Evolutionary conservation across 2,797 vertebrate species (phyloP), one percentile per base, ranked within the genome.

Genomic region (Peromyscus nudipes): DNA sequence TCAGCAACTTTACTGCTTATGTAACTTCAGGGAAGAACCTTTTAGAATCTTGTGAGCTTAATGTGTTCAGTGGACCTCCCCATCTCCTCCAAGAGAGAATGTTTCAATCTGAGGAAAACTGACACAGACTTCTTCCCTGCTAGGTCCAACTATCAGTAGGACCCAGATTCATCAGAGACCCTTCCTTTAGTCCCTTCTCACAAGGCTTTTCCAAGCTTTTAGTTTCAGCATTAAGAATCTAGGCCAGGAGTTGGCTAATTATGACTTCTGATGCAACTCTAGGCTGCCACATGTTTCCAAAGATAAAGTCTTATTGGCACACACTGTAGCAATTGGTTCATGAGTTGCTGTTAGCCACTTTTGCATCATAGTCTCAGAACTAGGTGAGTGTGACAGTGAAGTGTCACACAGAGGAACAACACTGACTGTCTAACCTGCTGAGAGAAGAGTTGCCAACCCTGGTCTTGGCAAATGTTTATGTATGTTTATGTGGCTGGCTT

Each of bases 241-340:
- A 67, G 81, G 31, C 11, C 31, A 88, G 16, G 17, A 1, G 21
- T 23, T n/a, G 19, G 16, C 19, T 21, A 79, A 71, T 31, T 40
- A 3, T 13, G 21, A 29, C 83, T 75, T 19, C 0, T 6, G 52
- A 34, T 16, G 25, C 46, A n/a, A 1, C 64, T 76, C 64, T 12
- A 19, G 75, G 43, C 75, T 27, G 4, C 46, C 3, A 1, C 37
- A 11, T 64, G 13, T 49, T 91, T 83, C 43, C 65, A 31, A 92
- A 49, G 11, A 55, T 93, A 76, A 86, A 89, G 49, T 76, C 93
- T 96, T 89, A 92, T 89, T 96, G 79, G 52, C 7, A 57, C 25
- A 19, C 31, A 89, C 0, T 64, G 12, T 14, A 8, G 4, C 52
- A 3, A 3, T 25, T 46, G 16, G 29, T 57, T 91, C 27, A 1